These are phyloP conservation scores for Xestia ashworthii DNA, from an alignment of 2,888 invertebrate species.

Conservation along the genomic window DNA sequence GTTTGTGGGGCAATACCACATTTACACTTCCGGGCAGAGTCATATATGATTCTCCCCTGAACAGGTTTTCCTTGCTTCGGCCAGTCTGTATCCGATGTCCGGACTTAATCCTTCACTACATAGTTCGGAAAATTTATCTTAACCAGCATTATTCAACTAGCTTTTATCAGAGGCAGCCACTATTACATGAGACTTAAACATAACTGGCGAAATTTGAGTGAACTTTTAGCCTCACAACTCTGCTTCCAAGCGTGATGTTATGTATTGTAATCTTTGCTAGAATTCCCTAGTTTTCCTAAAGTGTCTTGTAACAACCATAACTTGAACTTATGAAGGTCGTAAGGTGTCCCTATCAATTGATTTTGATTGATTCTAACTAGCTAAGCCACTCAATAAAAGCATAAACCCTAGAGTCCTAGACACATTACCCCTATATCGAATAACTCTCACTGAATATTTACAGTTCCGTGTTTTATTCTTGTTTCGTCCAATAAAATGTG, in stretches of 20 bases:
- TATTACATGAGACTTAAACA: not conserved
- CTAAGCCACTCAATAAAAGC: not conserved
- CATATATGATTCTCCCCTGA: too few species aligned
- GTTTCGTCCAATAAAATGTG: conserved; percentile 12
- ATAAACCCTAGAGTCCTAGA: conserved; percentile 7
- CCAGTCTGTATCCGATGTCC: too few species aligned
- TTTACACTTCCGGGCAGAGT: too few species aligned
- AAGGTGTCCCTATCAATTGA: not conserved
- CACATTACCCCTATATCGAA: not conserved
- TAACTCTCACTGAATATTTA: not conserved
- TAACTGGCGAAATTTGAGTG: not conserved
- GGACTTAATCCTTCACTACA: not conserved
- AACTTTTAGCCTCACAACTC: not conserved
- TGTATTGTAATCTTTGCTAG: not conserved
- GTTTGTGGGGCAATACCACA: too few species aligned
- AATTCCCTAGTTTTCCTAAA: not conserved
- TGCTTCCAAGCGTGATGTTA: not conserved
- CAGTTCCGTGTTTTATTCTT: conserved; percentile 1
- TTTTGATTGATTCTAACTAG: not conserved
- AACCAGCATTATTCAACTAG: not conserved
- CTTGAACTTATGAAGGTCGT: not conserved
- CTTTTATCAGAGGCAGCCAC: not conserved
- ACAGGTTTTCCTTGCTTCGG: too few species aligned
- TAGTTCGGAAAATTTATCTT: not conserved
- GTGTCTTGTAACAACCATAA: not conserved